These are phyloP conservation scores for Lepidothrix coronata DNA, from an alignment of 2,113 vertebrate species.

Conservation along the genomic window DNA sequence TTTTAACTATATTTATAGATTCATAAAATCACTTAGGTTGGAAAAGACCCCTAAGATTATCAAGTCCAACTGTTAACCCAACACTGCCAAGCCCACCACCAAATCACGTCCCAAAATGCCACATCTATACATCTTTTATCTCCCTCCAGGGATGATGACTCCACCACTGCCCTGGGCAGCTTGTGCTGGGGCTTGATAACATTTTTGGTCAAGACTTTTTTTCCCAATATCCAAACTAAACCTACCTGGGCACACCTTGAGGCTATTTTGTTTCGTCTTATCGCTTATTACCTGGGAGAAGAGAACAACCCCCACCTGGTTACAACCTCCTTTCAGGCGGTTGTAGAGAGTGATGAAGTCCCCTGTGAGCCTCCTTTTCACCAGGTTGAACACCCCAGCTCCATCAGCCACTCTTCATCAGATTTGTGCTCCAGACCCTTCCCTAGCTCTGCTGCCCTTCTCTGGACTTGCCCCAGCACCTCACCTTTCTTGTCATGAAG, in stretches of 20 bases:
- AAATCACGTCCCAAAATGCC: neutral
- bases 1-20: neutral
- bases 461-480: neutral
- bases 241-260: accelerated
- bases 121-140: neutral
- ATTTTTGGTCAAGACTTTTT: neutral
- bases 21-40: neutral
- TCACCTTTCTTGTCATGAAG: neutral
- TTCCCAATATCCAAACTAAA: neutral
- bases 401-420: neutral
- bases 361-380: neutral
- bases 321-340: neutral
- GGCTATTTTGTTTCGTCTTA: neutral
- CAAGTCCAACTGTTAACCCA: neutral
- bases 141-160: neutral
- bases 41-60: neutral
- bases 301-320: accelerated
- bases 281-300: neutral
- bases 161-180: neutral
- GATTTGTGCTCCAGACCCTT: neutral
- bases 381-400: neutral
- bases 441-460: neutral
- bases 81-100: neutral
- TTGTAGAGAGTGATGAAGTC: neutral
- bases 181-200: neutral